These are phyloP conservation scores for Luffia ferchaultella DNA, from an alignment of 2,888 invertebrate species.

Conservation along the genomic window DNA sequence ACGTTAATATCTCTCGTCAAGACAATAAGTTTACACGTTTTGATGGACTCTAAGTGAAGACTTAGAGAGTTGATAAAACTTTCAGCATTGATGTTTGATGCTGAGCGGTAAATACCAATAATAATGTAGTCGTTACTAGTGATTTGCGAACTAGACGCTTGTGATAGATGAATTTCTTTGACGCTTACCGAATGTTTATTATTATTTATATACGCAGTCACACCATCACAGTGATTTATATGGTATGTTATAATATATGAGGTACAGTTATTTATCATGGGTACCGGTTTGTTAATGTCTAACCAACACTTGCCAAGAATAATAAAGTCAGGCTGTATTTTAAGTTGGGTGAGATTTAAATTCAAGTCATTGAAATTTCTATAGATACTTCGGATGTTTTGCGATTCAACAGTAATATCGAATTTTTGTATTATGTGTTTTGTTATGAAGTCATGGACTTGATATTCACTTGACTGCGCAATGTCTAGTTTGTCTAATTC, in stretches of 20 bases:
- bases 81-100: neutral
- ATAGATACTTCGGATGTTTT: constrained; percentile 1
- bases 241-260: neutral
- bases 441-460: no score
- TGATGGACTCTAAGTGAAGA: neutral
- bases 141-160: constrained; percentile 2
- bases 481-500: no score
- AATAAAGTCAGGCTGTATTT: neutral
- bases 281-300: neutral
- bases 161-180: neutral
- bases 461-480: no score
- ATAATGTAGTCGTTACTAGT: neutral
- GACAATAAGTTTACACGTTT: neutral
- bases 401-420: neutral
- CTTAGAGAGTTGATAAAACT: constrained; percentile 1
- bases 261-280: neutral
- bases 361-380: neutral
- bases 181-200: neutral
- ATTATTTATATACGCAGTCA: neutral
- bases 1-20: constrained; percentile 1
- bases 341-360: neutral
- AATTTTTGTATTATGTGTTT: neutral
- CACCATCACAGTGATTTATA: constrained; percentile 2
- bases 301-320: neutral
- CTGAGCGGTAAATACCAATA: neutral